phyloP scores from a whole-genome alignment of 2,888 invertebrate genomes.

The Antheraea yamamai region DNA sequence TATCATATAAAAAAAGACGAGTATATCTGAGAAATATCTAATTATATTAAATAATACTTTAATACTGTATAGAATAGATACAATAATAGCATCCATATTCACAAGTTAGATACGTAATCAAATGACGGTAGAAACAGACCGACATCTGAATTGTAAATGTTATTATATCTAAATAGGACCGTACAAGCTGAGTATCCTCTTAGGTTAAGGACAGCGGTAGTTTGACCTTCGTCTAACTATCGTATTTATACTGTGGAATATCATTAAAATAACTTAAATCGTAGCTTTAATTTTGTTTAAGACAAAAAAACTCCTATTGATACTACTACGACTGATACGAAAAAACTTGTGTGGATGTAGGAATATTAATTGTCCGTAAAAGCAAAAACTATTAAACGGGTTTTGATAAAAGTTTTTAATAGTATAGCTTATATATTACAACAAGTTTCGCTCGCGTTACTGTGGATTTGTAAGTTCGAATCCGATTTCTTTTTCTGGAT shows the following conservation, averaged over 20 bases:
- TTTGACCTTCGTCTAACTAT: slow-evolving; percentile 27
- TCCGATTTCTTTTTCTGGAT: too few species aligned
- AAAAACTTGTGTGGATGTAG: too few species aligned
- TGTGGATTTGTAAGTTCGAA: too few species aligned
- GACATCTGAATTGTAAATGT: slow-evolving; percentile 58
- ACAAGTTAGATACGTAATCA: slow-evolving; percentile 24
- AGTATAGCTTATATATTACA: too few species aligned
- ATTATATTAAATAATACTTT: neutral
- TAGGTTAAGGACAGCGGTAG: slow-evolving; percentile 15
- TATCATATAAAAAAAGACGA: too few species aligned
- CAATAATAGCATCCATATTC: neutral
- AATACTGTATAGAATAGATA: neutral
- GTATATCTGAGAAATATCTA: too few species aligned
- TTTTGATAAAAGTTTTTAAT: too few species aligned
- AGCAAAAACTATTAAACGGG: too few species aligned
- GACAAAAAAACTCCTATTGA: neutral
- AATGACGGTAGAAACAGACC: slow-evolving; percentile 43
- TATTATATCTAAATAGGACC: slow-evolving; percentile 46
- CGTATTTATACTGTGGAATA: slow-evolving; percentile 15
- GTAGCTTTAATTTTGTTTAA: neutral
- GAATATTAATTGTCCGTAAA: too few species aligned
- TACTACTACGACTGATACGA: too few species aligned
- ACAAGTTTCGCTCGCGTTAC: too few species aligned
- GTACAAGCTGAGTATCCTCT: slow-evolving; percentile 26
- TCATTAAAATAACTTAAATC: neutral